Evolutionary conservation across 1,140 invertebrate genomes (phyloP), one percentile per base, ranked within the genome.

Genomic region (Pseudomyrmex concolor): DNA sequence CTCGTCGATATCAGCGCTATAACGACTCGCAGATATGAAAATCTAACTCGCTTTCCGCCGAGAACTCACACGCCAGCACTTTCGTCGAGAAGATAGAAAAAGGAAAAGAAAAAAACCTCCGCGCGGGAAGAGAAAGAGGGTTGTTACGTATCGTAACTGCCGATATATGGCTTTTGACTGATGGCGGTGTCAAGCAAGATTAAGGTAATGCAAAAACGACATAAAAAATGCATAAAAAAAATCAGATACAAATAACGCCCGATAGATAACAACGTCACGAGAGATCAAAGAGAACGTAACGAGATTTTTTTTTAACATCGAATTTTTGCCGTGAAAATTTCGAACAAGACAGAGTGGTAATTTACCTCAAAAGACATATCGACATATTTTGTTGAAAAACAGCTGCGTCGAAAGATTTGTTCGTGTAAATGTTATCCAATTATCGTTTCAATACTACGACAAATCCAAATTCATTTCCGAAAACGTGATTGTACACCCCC

Each of bases 1-100:
- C 54, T 86, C 54, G 43, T 25, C 43, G 73, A 86, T 87, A 86
- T 87, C 85, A 72, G 67, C 12, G 3, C 45, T 43, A n/a, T 76
- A 70, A 82, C 70, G 70, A 76, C 25, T 55, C 57, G 25, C 59
- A 63, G 80, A 80, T 80, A 80, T 80, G 54, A 80, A 80, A 71
- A 80, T 80, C 66, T 48, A 70, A 78, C 51, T 10, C 66, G 34
- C 8, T 34, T 19, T 34, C 10, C 19, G 60, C 48, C 48, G n/a
- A 17, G 66, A 80, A 71, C n/a, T n/a, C n/a, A n/a, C 74, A 78
- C 76, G 54, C 54, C 43, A 80, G 66, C 66, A 59, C 15, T 80
- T 80, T 80, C 66, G 66, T 48, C 63, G 19, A 45, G 7, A 9
- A 70, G n/a, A 50, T 34, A n/a, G 66, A 62, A 59, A 80, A 64